A percentile compares a stretch with the other conserved stretches of the same genome.
Conservation (phyloP, 2,797 vertebrate species). For the Oreochromis grahami region DNA sequence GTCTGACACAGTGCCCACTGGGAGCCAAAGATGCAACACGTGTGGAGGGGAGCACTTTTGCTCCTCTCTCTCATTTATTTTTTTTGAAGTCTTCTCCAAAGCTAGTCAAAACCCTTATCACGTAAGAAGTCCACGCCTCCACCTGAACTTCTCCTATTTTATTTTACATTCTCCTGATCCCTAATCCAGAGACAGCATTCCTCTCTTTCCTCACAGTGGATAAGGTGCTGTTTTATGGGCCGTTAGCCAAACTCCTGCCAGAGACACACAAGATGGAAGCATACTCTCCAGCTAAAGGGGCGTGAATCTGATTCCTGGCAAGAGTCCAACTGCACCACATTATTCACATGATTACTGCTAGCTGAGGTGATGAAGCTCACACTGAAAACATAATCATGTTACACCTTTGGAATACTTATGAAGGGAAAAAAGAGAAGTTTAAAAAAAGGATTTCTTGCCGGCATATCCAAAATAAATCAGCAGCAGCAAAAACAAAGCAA, state of each 20-base stretch:
- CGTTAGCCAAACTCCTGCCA: conserved; percentile 45
- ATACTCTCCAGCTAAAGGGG: conserved; percentile 40
- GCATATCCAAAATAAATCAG: neutral
- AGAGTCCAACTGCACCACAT: conserved; percentile 39
- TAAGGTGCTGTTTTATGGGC: conserved; percentile 61
- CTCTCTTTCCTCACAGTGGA: conserved; percentile 54
- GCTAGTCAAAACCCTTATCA: conserved; percentile 16
- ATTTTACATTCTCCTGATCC: conserved; percentile 53
- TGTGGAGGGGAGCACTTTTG: conserved; percentile 22
- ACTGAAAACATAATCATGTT: conserved; percentile 21
- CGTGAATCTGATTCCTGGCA: conserved; percentile 54
- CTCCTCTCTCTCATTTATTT: neutral
- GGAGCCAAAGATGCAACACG: conserved; percentile 35
- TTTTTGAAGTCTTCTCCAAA: conserved; percentile 1
- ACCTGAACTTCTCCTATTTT: conserved; percentile 36
- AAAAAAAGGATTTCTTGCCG: neutral
- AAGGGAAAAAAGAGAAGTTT: neutral
- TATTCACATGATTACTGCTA: conserved; percentile 51
- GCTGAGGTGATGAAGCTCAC: conserved; percentile 32
- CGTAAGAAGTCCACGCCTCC: conserved; percentile 16
- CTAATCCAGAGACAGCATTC: conserved; percentile 66
- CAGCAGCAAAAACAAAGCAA: neutral
- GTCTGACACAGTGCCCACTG: conserved; percentile 47
- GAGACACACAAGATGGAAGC: conserved; percentile 47
- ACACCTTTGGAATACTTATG: neutral